Percentiles rank a stretch among this genome's conserved stretches.
Conservation (phyloP, 2,797 vertebrate genomes). For the Bradypodion pumilum region DNA sequence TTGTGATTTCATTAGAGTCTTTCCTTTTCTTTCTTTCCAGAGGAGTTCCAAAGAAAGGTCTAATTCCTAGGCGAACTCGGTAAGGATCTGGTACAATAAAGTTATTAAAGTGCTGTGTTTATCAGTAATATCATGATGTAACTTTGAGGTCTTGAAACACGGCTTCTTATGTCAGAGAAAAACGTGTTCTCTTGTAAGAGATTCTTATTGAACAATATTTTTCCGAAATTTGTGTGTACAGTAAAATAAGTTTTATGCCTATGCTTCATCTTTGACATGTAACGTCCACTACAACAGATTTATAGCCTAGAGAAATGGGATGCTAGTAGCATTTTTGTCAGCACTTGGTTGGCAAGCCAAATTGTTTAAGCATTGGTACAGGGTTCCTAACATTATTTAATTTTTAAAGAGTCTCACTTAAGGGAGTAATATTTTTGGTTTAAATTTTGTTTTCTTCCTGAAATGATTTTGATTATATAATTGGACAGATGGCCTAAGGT, state of each 20-base stretch:
- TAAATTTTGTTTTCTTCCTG: too few relatives aligned
- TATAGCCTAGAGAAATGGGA: neutral
- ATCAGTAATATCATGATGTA: neutral
- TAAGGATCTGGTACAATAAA: constrained; percentile 67
- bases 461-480: neutral
- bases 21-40: constrained; percentile 61
- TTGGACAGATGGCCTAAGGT: neutral
- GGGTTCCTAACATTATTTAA: neutral
- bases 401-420: neutral
- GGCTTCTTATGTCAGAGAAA: neutral
- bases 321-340: too few relatives aligned
- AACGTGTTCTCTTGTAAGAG: neutral
- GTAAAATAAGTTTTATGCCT: neutral
- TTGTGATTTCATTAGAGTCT: constrained; percentile 31
- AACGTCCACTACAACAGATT: too few relatives aligned
- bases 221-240: neutral
- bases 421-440: too few relatives aligned
- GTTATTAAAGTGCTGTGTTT: neutral
- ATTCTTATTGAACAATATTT: neutral
- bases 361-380: neutral
- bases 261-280: too few relatives aligned
- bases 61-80: constrained; percentile 69
- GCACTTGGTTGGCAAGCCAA: too few relatives aligned
- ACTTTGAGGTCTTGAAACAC: neutral
- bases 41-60: constrained; percentile 67